Evolutionary conservation across 2,797 vertebrate genomes (phyloP).

Genomic region (Sebastes cheni): DNA sequence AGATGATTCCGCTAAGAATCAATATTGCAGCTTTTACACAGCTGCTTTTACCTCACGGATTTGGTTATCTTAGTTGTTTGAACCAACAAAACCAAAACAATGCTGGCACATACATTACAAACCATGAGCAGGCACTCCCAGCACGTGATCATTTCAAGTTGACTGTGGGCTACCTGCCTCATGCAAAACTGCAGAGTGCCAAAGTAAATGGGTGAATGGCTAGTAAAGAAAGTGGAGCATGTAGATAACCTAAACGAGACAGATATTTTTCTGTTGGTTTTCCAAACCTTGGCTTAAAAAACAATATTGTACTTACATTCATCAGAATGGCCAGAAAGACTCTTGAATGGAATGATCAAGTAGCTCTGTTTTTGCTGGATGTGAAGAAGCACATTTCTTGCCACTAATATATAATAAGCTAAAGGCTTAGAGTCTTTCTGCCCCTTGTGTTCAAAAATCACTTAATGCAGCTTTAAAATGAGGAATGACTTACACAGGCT

Average conservation of each 20-base stretch:
- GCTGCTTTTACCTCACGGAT: not conserved
- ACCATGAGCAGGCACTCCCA: not conserved
- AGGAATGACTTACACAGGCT: conserved; percentile 37
- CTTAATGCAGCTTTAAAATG: conserved; percentile 62
- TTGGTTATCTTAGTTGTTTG: not conserved
- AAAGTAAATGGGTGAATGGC: not conserved
- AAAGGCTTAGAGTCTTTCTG: conserved; percentile 5
- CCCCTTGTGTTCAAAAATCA: conserved; percentile 2
- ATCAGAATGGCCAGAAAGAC: conserved; percentile 21
- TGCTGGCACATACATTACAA: not conserved
- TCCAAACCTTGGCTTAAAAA: conserved; percentile 13
- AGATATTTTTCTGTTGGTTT: not conserved
- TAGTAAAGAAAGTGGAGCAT: not conserved
- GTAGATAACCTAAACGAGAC: not conserved
- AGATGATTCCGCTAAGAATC: conserved; percentile 1
- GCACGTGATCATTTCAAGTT: conserved; percentile 14
- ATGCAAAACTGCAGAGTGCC: not conserved
- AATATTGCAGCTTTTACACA: conserved; percentile 9
- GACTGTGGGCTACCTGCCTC: conserved; percentile 7
- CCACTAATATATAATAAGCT: not conserved
- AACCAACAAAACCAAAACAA: conserved; percentile 8
- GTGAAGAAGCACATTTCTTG: not conserved
- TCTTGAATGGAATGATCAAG: not conserved
- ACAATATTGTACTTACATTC: conserved; percentile 39
- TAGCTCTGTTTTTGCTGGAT: conserved; percentile 18